Base-by-base conservation (phyloP, 2,113 vertebrate genomes). In the Pheucticus melanocephalus region DNA sequence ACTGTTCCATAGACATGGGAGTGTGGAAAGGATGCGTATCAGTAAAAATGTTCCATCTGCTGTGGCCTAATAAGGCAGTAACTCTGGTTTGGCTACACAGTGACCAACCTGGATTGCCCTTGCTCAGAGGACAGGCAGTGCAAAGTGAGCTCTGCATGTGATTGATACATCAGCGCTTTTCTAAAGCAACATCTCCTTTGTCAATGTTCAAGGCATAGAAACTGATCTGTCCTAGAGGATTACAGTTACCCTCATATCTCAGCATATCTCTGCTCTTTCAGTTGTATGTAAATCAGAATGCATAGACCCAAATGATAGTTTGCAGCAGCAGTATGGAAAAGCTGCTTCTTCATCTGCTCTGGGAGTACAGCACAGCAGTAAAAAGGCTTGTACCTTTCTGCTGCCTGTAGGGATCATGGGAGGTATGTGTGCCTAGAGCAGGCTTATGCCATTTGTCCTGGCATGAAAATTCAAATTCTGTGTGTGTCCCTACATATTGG, bases 401-500 rank as follows among this genome's bases (percentile, higher is more conserved):
- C 33, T 72, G 28, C 12, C 3, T 5, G 5, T 40, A 33, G 39
- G 39, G 23, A 33, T 60, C 9, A 1, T 5, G 9, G 39, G 48
- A 51, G n/a, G 21, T 35, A 10, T 30, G 33, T 0, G 0, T 47
- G 8, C 24, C 33, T 51, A 48, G 31, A 79, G 37, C 50, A 94
- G 31, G 17, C 9, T 42, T 13, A 9, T 10, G 42, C n/a, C 16
- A 11, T 73, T 77, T 42, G 18, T 51, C 39, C 21, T 53, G 59
- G 9, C 33, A 48, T 5, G 19, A 61, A 77, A 35, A 70, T 44
- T 24, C 24, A 61, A 31, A 37, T 40, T 51, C 82, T 88, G 21
- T 19, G 2, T 4, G 1, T 3, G 1, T 24, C 42, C 15, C 11
- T 61, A 3, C 0, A 0, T 40, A 20, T 15, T 44, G 16, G 45